Percentiles rank a stretch among this genome's conserved stretches.
Evolutionary conservation across 2,113 vertebrate genomes (phyloP).

Genomic region (Laticauda laticaudata): DNA sequence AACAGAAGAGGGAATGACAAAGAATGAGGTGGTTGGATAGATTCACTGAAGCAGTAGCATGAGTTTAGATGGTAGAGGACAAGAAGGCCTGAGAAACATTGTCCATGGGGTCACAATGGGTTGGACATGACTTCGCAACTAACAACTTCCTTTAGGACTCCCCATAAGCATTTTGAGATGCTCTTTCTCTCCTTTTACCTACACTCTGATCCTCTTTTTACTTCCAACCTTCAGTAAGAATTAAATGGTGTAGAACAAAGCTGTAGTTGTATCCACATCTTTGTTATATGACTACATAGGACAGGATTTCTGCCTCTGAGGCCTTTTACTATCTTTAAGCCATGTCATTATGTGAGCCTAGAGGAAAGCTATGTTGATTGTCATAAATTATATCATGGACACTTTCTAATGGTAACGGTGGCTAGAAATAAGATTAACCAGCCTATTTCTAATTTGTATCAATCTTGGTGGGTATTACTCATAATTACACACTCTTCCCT

Average conservation of each 20-base stretch:
- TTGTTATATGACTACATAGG: neutral
- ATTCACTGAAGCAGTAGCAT: too few species aligned
- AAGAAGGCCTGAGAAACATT: too few species aligned
- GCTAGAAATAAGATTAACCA: neutral
- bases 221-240: neutral
- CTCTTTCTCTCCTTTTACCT: neutral
- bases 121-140: too few species aligned
- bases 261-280: neutral
- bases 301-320: neutral
- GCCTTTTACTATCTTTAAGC: neutral
- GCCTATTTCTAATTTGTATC: neutral
- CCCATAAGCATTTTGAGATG: neutral
- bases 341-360: neutral
- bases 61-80: too few species aligned
- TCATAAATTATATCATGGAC: neutral
- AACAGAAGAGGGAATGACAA: too few species aligned
- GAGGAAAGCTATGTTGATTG: neutral
- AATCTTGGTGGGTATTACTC: neutral
- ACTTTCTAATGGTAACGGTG: neutral
- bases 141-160: neutral
- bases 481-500: neutral
- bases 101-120: too few species aligned
- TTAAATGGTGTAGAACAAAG: neutral
- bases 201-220: neutral
- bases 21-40: too few species aligned